These are phyloP conservation scores for Sinocyclocheilus maitianheensis DNA, from an alignment of 2,113 vertebrate genomes.

Conservation along the genomic window DNA sequence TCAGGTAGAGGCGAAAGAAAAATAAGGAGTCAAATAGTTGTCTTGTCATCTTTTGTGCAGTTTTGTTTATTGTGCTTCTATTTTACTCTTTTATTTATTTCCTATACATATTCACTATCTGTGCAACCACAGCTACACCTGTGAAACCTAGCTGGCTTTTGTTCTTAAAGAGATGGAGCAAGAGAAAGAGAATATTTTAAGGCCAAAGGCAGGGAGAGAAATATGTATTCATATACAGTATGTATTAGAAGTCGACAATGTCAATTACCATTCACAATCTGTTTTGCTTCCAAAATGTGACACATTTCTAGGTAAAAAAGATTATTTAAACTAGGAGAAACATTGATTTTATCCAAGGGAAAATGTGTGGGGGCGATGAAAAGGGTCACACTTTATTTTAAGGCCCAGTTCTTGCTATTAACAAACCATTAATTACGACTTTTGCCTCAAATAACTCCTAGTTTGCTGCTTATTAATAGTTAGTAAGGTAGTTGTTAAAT, in stretches of 20 bases:
- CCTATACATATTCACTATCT: not conserved
- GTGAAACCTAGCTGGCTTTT: not conserved
- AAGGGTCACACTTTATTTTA: not conserved
- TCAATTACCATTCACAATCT: not conserved
- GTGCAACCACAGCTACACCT: not conserved
- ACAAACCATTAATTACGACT: too few species aligned
- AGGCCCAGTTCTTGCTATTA: too few species aligned
- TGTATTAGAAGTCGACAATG: not conserved
- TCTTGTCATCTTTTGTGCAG: not conserved
- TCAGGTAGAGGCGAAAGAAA: conserved; percentile 85
- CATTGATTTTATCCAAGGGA: not conserved
- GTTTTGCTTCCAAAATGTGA: not conserved
- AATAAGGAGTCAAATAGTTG: not conserved
- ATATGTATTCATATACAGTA: not conserved
- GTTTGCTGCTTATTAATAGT: too few species aligned
- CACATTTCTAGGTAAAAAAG: not conserved
- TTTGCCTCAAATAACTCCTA: too few species aligned
- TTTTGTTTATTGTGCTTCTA: not conserved
- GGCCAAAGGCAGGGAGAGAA: not conserved
- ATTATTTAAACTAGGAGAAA: not conserved
- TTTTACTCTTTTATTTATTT: not conserved
- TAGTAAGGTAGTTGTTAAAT: too few species aligned
- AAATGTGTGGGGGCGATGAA: not conserved
- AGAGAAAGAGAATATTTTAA: not conserved
- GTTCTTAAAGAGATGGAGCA: conserved; percentile 7